Evolutionary conservation across 1,140 invertebrate species (phyloP), one percentile per base, ranked within the genome.

Genomic region (Piezodorus guildinii): DNA sequence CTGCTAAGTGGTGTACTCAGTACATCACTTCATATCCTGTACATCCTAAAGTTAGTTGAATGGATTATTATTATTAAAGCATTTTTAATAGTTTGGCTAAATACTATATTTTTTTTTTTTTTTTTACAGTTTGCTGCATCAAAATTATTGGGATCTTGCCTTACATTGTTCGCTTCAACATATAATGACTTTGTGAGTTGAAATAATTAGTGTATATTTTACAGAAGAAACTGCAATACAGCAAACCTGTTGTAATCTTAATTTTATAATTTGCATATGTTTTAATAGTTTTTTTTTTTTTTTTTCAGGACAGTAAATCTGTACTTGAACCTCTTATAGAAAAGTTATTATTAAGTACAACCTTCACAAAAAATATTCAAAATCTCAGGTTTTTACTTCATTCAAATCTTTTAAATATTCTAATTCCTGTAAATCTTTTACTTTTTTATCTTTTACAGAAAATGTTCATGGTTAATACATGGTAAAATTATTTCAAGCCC

Each of bases 1-100:
- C 72, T 19, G 44, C 68, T 51, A 72, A 72, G 63, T 71, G 71
- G 66, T 46, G 75, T 5, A 68, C 68, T 30, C 69, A 73, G 62
- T 63, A 67, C 54, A 45, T 56, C 23, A 60, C n/a, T n/a, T n/a
- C n/a, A 3, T 49, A 16, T 23, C 27, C 12, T 60, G 5, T n/a
- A n/a, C 43, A 60, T 30, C n/a, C 19, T 21, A 66, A 51, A 43
- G 51, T 62, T 27, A 17, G 60, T 54, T n/a, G 2, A 10, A n/a
- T 23, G 9, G 6, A 19, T 54, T 54, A 56, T 10, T 27, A 56
- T 10, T 10, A 19, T 1, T 17, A 19, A 19, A 21, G 1, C 17
- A 23, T 56, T 54, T 54, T 2, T 19, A 2, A 23, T 56, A 8
- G 23, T 10, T 10, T 23, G 14, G 17, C 45, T n/a, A 21, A 49